Evolutionary conservation across 2,113 vertebrate genomes (phyloP), one percentile per base, ranked within the genome.

Genomic region (Engraulis encrasicolus): DNA sequence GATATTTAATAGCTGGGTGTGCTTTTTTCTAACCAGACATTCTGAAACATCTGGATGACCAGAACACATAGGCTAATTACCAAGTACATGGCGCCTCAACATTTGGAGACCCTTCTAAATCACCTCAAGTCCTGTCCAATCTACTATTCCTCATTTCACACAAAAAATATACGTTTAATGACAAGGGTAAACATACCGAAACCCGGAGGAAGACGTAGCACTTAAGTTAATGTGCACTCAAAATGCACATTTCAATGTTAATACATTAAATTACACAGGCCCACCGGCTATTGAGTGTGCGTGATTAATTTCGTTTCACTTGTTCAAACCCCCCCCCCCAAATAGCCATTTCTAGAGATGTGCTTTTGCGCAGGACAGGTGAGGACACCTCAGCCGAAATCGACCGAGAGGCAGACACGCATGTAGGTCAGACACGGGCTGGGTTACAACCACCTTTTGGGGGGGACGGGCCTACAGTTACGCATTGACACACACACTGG

Each of bases 381-480:
- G 66, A 74, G 66, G 27, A 74, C 14, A 74, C 23, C 58, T 74
- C 66, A 23, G 31, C 66, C 66, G 34, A 2, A 2, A 74, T 74
- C 66, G 66, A 34, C 66, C 27, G 66, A 58, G 54, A 74, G 66
- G 66, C 66, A 74, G 66, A 74, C 66, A 74, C 17, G 66, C 66
- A 74, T 74, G 66, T 74, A 74, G 66, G 66, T 74, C 66, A 74
- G 66, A 74, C 66, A 74, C 66, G 34, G 66, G 15, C 66, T 36
- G 66, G 66, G 34, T 74, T 74, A 74, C 58, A 74, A 74, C 66
- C 66, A 23, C 6, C 15, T 74, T 74, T 74, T 74, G 31, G 66
- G 66, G 66, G 17, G 14, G 31, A 18, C 66, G 31, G 66, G 66
- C 66, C 66, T 34, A 31, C 27, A 74, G 27, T 31, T 23, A 74